Conservation (phyloP, 1,140 invertebrate species). For the Drosophila orosa region DNA sequence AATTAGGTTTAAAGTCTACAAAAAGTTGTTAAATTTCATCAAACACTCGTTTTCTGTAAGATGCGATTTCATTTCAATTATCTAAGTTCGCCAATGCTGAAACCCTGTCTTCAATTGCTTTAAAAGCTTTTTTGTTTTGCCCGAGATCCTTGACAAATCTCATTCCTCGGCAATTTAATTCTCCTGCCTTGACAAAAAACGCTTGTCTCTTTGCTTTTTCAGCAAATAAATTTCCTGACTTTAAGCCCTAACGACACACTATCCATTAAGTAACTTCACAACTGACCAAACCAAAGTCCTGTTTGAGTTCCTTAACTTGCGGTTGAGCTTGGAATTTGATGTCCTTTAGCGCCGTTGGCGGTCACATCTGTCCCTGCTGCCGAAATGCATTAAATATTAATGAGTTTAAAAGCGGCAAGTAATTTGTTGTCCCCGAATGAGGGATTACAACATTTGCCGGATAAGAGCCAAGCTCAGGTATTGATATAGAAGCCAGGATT, state of each 20-base stretch:
- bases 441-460: constrained; percentile 35
- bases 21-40: neutral
- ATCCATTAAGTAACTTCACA: constrained; percentile 56
- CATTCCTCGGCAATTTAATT: neutral
- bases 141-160: constrained; percentile 14
- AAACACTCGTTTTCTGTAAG: neutral
- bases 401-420: constrained; percentile 62
- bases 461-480: constrained; percentile 26
- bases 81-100: neutral
- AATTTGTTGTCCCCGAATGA: constrained; percentile 55
- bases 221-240: constrained; percentile 11
- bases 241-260: constrained; percentile 26
- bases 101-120: constrained; percentile 18
- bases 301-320: constrained; percentile 45
- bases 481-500: constrained; percentile 32
- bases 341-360: constrained; percentile 13
- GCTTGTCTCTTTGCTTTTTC: constrained; percentile 1
- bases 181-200: constrained; percentile 6
- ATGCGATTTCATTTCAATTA: constrained; percentile 9
- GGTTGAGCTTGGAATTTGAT: constrained; percentile 32
- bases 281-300: constrained; percentile 38
- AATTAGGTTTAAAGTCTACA: too few relatives aligned
- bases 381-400: constrained; percentile 76
- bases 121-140: constrained; percentile 3
- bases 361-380: constrained; percentile 56